A percentile compares a stretch with the other conserved stretches of the same genome.
phyloP scores from a whole-genome alignment of 2,113 vertebrate genomes.

The Pipra filicauda region DNA sequence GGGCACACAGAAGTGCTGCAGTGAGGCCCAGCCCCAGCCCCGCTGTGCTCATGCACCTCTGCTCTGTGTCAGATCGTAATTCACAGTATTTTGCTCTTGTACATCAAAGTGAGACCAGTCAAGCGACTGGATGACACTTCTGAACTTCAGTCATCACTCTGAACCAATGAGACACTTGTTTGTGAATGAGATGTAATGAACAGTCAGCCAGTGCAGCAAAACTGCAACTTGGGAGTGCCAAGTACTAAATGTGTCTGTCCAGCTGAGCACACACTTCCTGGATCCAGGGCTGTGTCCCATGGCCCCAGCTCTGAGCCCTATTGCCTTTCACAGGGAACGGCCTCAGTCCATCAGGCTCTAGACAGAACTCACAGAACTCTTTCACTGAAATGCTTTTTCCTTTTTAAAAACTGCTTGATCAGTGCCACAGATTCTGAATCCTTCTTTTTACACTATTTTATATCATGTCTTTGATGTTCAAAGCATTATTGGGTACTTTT shows the following conservation, averaged over 20 bases:
- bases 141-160: fast-evolving
- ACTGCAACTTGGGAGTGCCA: background rate
- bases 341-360: fast-evolving
- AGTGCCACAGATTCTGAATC: background rate
- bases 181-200: background rate
- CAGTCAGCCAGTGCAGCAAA: background rate
- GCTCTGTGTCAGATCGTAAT: background rate
- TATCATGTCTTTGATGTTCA: background rate
- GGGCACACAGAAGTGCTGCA: background rate
- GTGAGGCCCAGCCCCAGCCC: fast-evolving
- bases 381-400: background rate
- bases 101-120: background rate
- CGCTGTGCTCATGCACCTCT: fast-evolving
- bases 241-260: background rate
- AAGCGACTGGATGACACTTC: background rate
- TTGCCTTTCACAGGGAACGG: background rate
- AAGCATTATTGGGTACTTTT: background rate
- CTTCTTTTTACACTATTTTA: background rate
- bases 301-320: fast-evolving
- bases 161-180: background rate
- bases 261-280: background rate
- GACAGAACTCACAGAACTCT: background rate
- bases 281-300: fast-evolving
- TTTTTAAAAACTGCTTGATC: background rate
- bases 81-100: fast-evolving